Percentiles rank a stretch among this genome's conserved stretches.
Conservation (phyloP, 2,113 vertebrate genomes). For the Heteronetta atricapilla region DNA sequence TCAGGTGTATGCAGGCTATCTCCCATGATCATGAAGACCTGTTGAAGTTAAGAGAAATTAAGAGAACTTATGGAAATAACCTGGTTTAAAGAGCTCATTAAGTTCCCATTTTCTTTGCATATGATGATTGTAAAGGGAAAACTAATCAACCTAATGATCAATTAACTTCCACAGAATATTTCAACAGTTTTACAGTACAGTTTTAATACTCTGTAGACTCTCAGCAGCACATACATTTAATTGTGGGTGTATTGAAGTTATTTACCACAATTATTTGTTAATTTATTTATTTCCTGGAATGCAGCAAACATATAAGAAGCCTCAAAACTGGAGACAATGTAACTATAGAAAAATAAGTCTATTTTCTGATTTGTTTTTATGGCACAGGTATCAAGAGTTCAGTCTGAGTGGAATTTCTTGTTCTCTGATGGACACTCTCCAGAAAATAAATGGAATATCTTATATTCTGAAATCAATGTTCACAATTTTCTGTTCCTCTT, state of each 20-base stretch:
- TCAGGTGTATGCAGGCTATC: rapidly evolving
- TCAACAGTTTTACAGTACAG: background rate
- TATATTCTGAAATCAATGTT: slow-evolving; percentile 39
- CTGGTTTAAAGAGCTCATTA: background rate
- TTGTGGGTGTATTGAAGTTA: background rate
- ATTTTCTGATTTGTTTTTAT: background rate
- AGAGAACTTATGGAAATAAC: background rate
- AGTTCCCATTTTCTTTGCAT: background rate
- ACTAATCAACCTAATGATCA: background rate
- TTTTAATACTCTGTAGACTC: background rate
- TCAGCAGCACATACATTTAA: background rate
- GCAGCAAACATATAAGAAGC: background rate
- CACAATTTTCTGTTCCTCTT: slow-evolving; percentile 40
- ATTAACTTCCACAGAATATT: background rate
- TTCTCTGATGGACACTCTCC: background rate
- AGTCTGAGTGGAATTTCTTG: background rate
- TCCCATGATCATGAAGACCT: background rate
- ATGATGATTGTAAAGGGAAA: background rate
- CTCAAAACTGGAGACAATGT: background rate
- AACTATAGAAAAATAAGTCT: background rate
- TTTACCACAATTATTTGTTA: background rate
- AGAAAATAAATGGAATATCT: slow-evolving; percentile 17
- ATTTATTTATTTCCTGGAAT: background rate
- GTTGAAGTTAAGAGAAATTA: background rate
- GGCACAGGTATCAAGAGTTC: background rate